These are phyloP conservation scores for Chironex yamaguchii DNA, from an alignment of 30 jellyfish, hydroid and myxozoan species.

Conservation along the genomic window DNA sequence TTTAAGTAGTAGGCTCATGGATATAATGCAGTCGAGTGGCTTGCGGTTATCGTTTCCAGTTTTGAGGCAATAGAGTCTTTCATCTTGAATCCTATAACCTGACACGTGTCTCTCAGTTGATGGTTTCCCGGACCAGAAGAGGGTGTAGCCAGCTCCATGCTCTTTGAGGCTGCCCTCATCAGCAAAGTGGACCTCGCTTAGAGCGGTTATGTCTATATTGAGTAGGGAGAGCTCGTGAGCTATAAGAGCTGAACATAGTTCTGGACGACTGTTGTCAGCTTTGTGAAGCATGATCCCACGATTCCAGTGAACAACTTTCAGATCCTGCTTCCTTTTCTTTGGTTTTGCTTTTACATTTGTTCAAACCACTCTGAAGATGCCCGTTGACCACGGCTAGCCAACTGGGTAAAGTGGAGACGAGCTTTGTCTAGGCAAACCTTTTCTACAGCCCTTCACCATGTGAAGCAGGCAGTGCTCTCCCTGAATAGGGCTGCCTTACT, in stretches of 20 bases:
- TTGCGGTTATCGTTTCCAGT: neutral
- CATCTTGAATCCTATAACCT: too few relatives aligned
- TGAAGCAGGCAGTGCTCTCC: slow-evolving; percentile 22
- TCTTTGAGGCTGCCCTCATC: neutral
- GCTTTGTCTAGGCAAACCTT: neutral
- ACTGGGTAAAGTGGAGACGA: too few relatives aligned
- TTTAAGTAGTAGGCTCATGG: neutral
- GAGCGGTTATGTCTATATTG: slow-evolving; percentile 22
- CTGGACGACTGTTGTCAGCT: slow-evolving; percentile 13
- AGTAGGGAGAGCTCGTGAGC: neutral
- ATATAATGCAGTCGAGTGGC: neutral
- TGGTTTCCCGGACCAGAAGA: slow-evolving; percentile 9
- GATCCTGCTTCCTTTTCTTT: too few relatives aligned
- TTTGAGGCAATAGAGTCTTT: too few relatives aligned
- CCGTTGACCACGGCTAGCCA: too few relatives aligned
- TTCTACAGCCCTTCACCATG: slow-evolving; percentile 5
- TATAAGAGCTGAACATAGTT: slow-evolving; percentile 2
- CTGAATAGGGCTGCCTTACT: slow-evolving; percentile 10
- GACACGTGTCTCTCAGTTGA: neutral
- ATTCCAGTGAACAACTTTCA: neutral
- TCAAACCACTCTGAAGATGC: too few relatives aligned
- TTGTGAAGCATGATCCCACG: neutral
- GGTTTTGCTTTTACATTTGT: too few relatives aligned
- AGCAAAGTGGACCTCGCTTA: slow-evolving; percentile 1
- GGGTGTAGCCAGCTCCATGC: neutral